Conservation (phyloP, 2,888 invertebrate species). For the Acrobasis consociella region DNA sequence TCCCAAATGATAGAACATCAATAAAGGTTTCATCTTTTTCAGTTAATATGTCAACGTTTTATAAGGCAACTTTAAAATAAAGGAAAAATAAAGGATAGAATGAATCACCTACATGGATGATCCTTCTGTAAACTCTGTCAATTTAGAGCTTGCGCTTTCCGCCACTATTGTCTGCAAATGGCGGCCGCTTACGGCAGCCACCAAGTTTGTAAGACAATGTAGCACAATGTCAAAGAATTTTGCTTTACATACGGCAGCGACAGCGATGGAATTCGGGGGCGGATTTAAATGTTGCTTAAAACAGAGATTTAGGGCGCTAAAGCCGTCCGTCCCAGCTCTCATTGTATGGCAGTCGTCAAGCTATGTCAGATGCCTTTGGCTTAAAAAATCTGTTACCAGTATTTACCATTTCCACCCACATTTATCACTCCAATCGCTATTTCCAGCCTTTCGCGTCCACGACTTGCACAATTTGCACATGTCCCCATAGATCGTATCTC, state of each 20-base stretch:
- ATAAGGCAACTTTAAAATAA: too few species aligned
- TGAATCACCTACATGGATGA: neutral
- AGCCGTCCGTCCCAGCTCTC: too few species aligned
- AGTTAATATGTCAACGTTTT: too few species aligned
- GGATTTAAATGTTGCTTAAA: slow-evolving; percentile 3
- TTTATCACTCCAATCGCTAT: slow-evolving; percentile 5
- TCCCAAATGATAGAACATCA: too few species aligned
- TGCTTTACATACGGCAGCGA: slow-evolving; percentile 51
- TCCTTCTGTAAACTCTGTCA: neutral
- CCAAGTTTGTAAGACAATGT: slow-evolving; percentile 56
- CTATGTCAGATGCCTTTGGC: too few species aligned
- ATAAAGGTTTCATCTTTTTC: too few species aligned
- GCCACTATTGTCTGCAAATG: slow-evolving; percentile 77
- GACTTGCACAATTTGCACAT: slow-evolving; percentile 8
- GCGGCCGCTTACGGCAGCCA: slow-evolving; percentile 63
- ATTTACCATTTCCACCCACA: neutral
- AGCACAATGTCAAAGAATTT: slow-evolving; percentile 53
- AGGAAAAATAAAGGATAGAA: too few species aligned
- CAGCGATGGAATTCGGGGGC: slow-evolving; percentile 32
- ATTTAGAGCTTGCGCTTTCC: slow-evolving; percentile 51
- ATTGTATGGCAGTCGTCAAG: too few species aligned
- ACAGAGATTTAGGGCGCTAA: neutral
- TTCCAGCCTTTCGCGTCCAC: neutral
- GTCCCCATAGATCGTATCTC: slow-evolving; percentile 7
- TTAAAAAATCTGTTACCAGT: too few species aligned